Base-by-base conservation (phyloP, 2,888 invertebrate genomes). In the Melanostoma scalare region DNA sequence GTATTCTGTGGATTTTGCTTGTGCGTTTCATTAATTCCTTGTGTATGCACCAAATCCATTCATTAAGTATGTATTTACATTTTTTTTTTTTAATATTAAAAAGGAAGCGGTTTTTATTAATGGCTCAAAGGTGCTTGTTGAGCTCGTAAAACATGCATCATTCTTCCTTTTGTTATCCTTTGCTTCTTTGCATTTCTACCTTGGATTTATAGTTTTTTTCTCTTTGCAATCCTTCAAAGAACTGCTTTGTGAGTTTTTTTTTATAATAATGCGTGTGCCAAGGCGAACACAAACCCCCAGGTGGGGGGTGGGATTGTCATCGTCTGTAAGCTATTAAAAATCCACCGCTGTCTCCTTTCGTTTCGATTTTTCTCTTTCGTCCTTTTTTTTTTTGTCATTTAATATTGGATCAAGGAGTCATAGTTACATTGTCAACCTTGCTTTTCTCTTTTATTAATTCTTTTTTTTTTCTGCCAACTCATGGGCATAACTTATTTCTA, bases 371-470 rank as follows among this genome's bases (percentile, higher is more conserved):
- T 35, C 8, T n/a, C 56, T 38, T 58, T 31, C 6, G 48, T 48
- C 31, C 40, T 63, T 8, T 40, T 52, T 46, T 60, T 60, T 46
- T 56, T 44, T 65, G 30, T 53, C 58, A 74, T 84, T 78, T 61
- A 84, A 78, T 84, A 61, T 71, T 75, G 84, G 74, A 79, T 75
- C 71, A 75, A 84, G 72, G 61, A 82, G 52, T 56, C 40, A n/a
- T 55, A 76, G 69, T 55, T 81, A 71, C 67, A 75, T 84, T 84
- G 79, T 71, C 60, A 73, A 65, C 53, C 71, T 52, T 52, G 10
- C n/a, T 35, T 33, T 36, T 53, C 40, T 38, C 10, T 4, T 35
- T 40, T 20, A 20, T 20, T n/a, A 46, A 42, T 65, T n/a, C n/a
- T n/a, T 40, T 46, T 10, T 38, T 58, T 60, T 44, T 61, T 50